A percentile compares a stretch with the other conserved stretches of the same genome.
phyloP scores from a whole-genome alignment of 2,113 vertebrate genomes.

The Pelvicachromis taeniatus region DNA sequence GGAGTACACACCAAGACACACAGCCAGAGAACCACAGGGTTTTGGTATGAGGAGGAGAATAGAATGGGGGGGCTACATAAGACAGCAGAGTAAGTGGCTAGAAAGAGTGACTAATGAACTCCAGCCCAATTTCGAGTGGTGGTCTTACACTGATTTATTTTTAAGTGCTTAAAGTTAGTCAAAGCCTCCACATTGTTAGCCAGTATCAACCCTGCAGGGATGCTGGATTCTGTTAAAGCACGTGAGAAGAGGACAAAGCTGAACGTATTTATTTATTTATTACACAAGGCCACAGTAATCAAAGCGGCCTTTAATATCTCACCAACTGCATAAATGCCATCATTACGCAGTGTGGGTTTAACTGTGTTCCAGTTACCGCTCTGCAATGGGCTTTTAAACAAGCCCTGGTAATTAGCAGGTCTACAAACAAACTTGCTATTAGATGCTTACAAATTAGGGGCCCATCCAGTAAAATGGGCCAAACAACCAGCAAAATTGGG shows the following conservation, averaged over 20 bases:
- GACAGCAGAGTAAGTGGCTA: background rate
- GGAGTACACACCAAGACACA: background rate
- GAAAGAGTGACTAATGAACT: background rate
- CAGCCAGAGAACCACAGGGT: background rate
- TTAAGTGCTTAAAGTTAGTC: background rate
- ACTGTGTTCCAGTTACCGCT: conserved; percentile 19
- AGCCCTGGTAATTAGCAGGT: conserved; percentile 30
- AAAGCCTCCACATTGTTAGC: background rate
- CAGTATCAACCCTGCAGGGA: conserved; percentile 6
- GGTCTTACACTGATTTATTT: background rate
- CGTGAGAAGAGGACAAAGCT: conserved; percentile 5
- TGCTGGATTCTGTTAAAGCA: background rate
- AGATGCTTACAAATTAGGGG: conserved; percentile 29
- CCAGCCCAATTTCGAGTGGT: background rate
- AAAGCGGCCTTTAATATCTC: conserved; percentile 25
- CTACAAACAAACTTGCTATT: conserved; percentile 41
- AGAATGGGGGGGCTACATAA: background rate
- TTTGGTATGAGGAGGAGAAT: background rate
- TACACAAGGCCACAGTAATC: background rate
- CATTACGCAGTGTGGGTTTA: conserved; percentile 17
- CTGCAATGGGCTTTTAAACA: conserved; percentile 30
- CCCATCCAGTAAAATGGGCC: conserved; percentile 19
- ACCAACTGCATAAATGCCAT: conserved; percentile 18
- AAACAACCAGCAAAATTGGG: conserved; percentile 14
- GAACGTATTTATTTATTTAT: conserved; percentile 24